phyloP scores from a whole-genome alignment of 1,140 invertebrate genomes.

The Chironomus striatipennis region DNA sequence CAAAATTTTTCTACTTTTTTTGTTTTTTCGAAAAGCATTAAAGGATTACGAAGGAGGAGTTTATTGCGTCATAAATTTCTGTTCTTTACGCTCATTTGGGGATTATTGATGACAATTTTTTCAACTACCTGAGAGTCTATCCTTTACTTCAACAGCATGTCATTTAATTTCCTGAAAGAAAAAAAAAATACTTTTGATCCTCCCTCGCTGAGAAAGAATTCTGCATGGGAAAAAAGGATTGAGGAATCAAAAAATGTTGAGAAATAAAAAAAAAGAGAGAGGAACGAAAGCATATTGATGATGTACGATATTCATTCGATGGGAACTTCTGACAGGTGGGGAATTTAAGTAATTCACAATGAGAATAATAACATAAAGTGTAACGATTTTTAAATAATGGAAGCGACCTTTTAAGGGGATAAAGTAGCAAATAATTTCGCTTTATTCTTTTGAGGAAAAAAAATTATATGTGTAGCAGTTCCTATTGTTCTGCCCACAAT shows the following conservation, averaged over 20 bases:
- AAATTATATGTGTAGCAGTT: background rate
- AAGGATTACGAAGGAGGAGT: background rate
- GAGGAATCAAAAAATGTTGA: background rate
- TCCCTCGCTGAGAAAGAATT: background rate
- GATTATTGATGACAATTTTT: background rate
- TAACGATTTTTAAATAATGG: background rate
- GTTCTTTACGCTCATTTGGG: background rate
- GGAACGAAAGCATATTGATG: constrained; percentile 9
- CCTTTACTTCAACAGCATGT: background rate
- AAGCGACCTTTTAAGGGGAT: constrained; percentile 13
- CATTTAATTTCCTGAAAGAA: background rate
- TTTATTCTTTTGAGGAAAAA: background rate
- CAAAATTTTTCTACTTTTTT: too few relatives aligned
- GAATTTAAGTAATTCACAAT: background rate
- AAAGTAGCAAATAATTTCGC: constrained; percentile 3
- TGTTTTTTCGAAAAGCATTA: too few relatives aligned
- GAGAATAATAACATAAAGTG: background rate
- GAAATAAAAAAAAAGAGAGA: background rate
- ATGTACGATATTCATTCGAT: background rate
- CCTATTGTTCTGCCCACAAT: constrained; percentile 14
- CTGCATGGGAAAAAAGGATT: constrained; percentile 18
- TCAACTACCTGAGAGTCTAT: background rate
- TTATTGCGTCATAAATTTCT: constrained; percentile 2
- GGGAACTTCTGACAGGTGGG: constrained; percentile 20
- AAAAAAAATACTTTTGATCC: background rate